Evolutionary conservation across 1,140 invertebrate species (phyloP).

Genomic region (Whitmania pigra): DNA sequence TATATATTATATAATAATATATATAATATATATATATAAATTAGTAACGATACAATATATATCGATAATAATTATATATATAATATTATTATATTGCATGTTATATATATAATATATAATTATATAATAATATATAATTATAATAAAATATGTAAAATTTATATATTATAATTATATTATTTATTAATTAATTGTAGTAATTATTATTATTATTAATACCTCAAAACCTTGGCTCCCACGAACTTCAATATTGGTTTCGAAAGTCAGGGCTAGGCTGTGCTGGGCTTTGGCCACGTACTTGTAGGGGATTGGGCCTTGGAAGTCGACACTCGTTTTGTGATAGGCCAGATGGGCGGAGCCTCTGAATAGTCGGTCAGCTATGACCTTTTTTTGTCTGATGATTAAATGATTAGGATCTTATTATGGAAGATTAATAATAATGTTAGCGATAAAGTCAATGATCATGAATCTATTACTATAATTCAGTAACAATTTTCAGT

Average conservation of each 20-base stretch:
- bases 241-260: neutral
- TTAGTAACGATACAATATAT: no score
- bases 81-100: no score
- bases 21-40: no score
- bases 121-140: no score
- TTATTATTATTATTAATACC: neutral
- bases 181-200: no score
- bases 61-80: no score
- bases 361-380: neutral
- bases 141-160: no score
- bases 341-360: conserved; percentile 1
- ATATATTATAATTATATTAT: no score
- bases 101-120: no score
- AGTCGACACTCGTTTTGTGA: neutral
- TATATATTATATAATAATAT: no score
- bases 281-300: neutral
- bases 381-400: neutral
- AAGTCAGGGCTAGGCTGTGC: neutral
- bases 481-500: neutral
- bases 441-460: neutral
- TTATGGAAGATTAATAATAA: neutral
- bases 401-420: no score
- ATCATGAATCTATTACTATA: neutral
- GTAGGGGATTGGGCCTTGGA: neutral
- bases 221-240: conserved; percentile 21